These are phyloP conservation scores for Apamea anceps DNA, from an alignment of 2,888 invertebrate genomes.

Conservation along the genomic window DNA sequence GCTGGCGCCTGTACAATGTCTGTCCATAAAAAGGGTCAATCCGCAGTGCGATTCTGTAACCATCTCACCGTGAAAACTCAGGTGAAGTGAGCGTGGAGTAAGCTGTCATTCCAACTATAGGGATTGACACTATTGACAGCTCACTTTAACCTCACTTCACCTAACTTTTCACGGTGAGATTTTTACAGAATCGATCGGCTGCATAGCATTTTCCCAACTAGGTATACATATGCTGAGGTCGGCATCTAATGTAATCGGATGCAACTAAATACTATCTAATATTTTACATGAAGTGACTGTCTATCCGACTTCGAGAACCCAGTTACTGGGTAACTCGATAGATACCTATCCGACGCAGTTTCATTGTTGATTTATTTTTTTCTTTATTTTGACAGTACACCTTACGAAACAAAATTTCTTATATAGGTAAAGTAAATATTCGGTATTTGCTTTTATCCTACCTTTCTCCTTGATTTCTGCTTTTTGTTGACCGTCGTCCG, in stretches of 20 bases:
- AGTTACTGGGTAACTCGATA: not conserved
- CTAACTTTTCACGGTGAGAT: too few species aligned
- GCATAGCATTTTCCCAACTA: not conserved
- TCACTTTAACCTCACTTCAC: too few species aligned
- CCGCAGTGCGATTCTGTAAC: too few species aligned
- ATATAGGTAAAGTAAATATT: not conserved
- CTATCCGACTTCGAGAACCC: not conserved
- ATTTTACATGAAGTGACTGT: not conserved
- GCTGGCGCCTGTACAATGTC: too few species aligned
- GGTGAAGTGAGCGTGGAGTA: too few species aligned
- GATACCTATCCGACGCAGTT: not conserved
- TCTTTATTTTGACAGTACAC: not conserved
- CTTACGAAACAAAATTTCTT: not conserved
- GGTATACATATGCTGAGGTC: too few species aligned
- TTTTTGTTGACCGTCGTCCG: not conserved
- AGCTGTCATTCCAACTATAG: too few species aligned
- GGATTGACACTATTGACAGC: too few species aligned
- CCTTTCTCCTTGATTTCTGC: constrained; percentile 17
- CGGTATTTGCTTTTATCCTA: not conserved
- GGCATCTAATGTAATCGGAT: not conserved
- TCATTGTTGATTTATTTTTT: not conserved
- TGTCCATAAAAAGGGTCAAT: not conserved
- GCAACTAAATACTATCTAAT: not conserved
- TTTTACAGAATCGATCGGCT: too few species aligned
- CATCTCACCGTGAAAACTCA: too few species aligned